Evolutionary conservation across 2,113 vertebrate genomes (phyloP).

Genomic region (Psephotus haematonotus): DNA sequence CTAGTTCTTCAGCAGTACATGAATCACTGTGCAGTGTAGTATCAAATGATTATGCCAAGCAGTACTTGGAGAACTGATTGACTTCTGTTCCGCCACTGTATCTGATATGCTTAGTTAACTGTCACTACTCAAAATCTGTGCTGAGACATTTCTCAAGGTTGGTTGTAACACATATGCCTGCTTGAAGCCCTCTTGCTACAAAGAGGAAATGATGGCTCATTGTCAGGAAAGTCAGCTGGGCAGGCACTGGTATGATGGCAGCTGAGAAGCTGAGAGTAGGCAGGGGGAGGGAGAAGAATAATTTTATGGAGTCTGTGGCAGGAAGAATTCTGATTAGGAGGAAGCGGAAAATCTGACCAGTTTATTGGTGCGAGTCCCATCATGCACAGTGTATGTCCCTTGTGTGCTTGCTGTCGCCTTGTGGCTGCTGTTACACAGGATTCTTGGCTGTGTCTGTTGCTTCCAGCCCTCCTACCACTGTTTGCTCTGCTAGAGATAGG

Average conservation of each 20-base stretch:
- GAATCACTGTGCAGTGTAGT: background rate
- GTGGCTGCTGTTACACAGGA: background rate
- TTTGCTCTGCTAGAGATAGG: background rate
- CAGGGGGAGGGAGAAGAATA: background rate
- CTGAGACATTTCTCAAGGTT: background rate
- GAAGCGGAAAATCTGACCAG: background rate
- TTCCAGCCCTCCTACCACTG: background rate
- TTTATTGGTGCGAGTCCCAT: background rate
- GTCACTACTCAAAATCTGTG: background rate
- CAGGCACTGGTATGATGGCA: background rate
- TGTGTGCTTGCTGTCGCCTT: constrained; percentile 30
- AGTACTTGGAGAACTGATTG: background rate
- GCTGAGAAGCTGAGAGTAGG: background rate
- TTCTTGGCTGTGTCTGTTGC: background rate
- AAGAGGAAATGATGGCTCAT: background rate
- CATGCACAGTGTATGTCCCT: rapidly evolving
- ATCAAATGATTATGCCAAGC: background rate
- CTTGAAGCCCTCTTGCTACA: background rate
- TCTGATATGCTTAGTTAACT: background rate
- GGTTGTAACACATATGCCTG: background rate
- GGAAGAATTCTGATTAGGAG: background rate
- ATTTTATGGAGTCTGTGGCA: background rate
- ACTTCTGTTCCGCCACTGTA: background rate
- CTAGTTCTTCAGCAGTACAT: background rate
- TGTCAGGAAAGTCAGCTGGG: background rate